Evolutionary conservation across 2,888 invertebrate species (phyloP), one percentile per base, ranked within the genome.

Genomic region (Ormyrus pomaceus): DNA sequence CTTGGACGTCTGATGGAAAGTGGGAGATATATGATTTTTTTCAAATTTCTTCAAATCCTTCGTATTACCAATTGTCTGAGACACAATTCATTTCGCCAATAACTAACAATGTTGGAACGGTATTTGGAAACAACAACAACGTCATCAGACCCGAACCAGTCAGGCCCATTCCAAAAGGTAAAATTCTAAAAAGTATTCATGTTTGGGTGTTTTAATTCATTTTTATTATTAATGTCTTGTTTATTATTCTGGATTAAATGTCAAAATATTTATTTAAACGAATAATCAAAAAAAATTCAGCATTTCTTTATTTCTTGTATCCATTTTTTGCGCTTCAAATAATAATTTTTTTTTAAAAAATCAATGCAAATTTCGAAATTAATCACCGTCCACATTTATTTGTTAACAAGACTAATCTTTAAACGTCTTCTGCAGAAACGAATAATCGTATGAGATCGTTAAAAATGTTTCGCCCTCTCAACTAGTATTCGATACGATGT

Each of bases 101-200:
- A n/a, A 69, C 68, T 7, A 81, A 80, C 73, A 83, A 80, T 79
- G 81, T 81, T 19, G 83, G 83, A 19, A 72, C 79, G 81, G 50
- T 85, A 4, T 73, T 86, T 53, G 87, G 87, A 11, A 86, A 82
- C 83, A 85, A 86, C 74, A 83, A 84, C n/a, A 87, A 81, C 68
- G 79, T 89, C 7, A 86, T 87, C 76, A 86, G 87, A 51, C 86
- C 89, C 0, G 81, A 86, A 6, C 87, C 89, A 0, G 76, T 89
- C 51, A 86, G 88, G 74, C 87, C 89, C 10, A 77, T 87, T 2
- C 84, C 87, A n/a, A 84, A 87, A 83, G 86, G 90, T 90, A 80
- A 34, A 34, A 34, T 34, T 4, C 2, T 4, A 34, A 34, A 34
- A 34, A 34, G 3, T 34, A 34, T 34, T 34, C 34, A 4, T 34